Evolutionary conservation across 1,140 invertebrate genomes (phyloP).

Genomic region (Drosophila repleta): DNA sequence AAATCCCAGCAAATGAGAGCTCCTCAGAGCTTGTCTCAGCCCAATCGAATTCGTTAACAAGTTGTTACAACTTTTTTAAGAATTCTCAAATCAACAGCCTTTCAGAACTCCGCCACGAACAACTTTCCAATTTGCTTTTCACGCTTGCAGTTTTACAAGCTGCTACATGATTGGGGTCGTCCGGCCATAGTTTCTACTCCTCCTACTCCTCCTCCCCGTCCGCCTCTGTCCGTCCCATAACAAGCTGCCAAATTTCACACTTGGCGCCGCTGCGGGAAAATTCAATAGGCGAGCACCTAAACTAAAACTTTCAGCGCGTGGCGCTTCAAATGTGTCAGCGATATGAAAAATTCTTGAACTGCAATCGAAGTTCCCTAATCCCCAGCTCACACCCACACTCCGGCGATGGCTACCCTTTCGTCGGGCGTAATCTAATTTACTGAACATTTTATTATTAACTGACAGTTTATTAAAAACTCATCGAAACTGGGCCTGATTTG

Average conservation of each 20-base stretch:
- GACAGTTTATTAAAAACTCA: conserved; percentile 76
- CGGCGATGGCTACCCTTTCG: conserved; percentile 5
- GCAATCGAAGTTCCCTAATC: conserved; percentile 10
- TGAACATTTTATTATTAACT: conserved; percentile 73
- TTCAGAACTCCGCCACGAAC: conserved; percentile 45
- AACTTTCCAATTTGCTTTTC: conserved; percentile 78
- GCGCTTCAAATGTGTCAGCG: conserved; percentile 25
- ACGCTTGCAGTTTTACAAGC: conserved; percentile 75
- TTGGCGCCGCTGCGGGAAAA: conserved; percentile 24
- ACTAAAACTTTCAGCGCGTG: conserved; percentile 60
- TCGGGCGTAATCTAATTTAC: conserved; percentile 35
- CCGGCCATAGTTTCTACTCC: neutral
- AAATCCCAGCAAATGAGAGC: conserved; percentile 13
- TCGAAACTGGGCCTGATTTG: conserved; percentile 45
- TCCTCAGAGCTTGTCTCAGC: conserved; percentile 43
- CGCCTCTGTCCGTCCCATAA: conserved; percentile 32
- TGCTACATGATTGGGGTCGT: conserved; percentile 79
- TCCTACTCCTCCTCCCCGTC: neutral
- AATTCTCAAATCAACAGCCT: conserved; percentile 74
- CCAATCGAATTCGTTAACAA: conserved; percentile 48
- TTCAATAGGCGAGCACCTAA: conserved; percentile 61
- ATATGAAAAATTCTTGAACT: conserved; percentile 8
- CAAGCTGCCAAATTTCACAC: conserved; percentile 78
- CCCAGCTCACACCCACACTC: neutral
- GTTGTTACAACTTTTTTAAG: conserved; percentile 48